Evolutionary conservation across 2,113 vertebrate genomes (phyloP).

Genomic region (Megaleporinus macrocephalus): DNA sequence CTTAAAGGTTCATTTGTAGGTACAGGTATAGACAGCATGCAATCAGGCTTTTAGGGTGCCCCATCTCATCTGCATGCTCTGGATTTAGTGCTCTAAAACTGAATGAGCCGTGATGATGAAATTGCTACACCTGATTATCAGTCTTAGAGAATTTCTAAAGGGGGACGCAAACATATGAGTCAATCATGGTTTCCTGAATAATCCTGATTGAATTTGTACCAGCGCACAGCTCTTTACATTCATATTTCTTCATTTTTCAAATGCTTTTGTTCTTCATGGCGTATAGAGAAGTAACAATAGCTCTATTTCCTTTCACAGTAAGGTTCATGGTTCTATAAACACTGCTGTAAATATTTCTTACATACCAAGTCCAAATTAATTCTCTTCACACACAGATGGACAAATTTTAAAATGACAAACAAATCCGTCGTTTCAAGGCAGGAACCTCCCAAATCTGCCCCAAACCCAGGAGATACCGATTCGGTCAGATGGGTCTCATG

Average conservation of each 20-base stretch:
- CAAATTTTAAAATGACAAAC: too few relatives aligned
- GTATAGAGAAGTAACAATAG: background rate
- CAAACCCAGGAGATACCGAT: too few relatives aligned
- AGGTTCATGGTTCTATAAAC: too few relatives aligned
- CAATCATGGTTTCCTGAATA: background rate
- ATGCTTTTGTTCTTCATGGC: background rate
- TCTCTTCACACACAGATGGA: too few relatives aligned
- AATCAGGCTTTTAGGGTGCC: constrained; percentile 31
- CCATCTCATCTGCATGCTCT: constrained; percentile 29
- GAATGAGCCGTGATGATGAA: constrained; percentile 30
- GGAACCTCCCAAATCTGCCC: too few relatives aligned
- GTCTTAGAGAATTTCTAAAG: background rate
- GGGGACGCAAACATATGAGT: background rate
- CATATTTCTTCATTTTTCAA: background rate
- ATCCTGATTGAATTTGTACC: background rate
- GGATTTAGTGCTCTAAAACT: constrained; percentile 24
- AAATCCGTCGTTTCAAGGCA: too few relatives aligned
- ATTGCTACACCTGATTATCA: constrained; percentile 23
- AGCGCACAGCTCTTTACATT: background rate
- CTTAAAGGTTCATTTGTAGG: constrained; percentile 14
- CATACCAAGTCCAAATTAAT: too few relatives aligned
- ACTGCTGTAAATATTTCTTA: too few relatives aligned
- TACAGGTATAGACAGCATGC: constrained; percentile 6
- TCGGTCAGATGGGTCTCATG: too few relatives aligned
- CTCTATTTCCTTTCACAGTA: background rate